Evolutionary conservation across 2,888 invertebrate species (phyloP).

Genomic region (Candidula unifasciata): DNA sequence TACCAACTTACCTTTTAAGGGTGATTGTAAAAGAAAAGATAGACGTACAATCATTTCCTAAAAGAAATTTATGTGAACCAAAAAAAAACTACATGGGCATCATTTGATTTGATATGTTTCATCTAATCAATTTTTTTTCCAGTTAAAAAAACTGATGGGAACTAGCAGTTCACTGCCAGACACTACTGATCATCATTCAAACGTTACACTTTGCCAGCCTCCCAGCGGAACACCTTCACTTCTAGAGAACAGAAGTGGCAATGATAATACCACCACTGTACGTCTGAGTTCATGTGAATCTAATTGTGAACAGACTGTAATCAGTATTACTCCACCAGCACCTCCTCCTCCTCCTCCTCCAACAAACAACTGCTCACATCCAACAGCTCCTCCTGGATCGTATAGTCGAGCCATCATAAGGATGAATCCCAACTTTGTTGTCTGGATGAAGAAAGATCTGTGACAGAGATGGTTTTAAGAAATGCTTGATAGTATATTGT

Average conservation of each 20-base stretch:
- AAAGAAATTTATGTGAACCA: no score
- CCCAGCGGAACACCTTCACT: background rate
- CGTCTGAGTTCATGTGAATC: background rate
- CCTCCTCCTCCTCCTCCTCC: constrained; percentile 50
- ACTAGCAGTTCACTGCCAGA: background rate
- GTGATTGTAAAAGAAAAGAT: no score
- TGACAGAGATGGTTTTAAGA: background rate
- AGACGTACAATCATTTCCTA: no score
- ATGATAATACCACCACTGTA: background rate
- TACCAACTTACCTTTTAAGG: no score
- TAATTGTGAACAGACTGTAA: background rate
- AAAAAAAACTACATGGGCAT: no score
- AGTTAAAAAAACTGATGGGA: constrained; percentile 44
- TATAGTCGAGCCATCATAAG: constrained; percentile 48
- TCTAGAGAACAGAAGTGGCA: background rate
- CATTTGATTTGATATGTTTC: no score
- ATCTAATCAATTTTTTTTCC: background rate
- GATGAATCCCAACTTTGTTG: constrained; percentile 64
- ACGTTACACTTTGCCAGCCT: background rate
- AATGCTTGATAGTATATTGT: no score
- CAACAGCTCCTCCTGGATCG: background rate
- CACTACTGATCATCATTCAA: background rate
- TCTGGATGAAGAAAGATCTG: constrained; percentile 70
- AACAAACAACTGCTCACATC: background rate
- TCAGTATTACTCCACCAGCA: constrained; percentile 43